A percentile compares a stretch with the other conserved stretches of the same genome.
phyloP scores from a whole-genome alignment of 2,888 invertebrate genomes.

The Ligdia adustata region DNA sequence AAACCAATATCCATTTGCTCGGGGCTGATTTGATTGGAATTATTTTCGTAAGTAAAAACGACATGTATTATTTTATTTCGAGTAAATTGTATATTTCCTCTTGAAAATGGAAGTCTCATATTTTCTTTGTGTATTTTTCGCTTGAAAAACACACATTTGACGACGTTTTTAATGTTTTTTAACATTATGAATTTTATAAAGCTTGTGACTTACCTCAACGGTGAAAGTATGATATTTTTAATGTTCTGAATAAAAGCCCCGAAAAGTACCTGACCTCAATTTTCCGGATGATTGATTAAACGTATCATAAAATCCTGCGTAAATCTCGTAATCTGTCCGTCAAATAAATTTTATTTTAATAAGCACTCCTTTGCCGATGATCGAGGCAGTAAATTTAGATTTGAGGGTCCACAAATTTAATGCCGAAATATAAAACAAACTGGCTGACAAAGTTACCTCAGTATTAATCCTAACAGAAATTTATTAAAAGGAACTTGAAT shows the following conservation, averaged over 20 bases:
- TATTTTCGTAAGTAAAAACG: constrained; percentile 58
- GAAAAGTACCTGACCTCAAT: constrained; percentile 35
- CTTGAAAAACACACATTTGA: too few relatives aligned
- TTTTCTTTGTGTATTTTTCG: too few relatives aligned
- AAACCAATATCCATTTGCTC: constrained; percentile 75
- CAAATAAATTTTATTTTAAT: constrained; percentile 62
- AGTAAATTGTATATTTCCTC: constrained; percentile 5
- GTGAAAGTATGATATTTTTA: too few relatives aligned
- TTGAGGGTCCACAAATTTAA: constrained; percentile 53
- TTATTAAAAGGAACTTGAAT: constrained; percentile 71
- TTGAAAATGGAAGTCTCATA: too few relatives aligned
- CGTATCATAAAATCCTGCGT: constrained; percentile 45
- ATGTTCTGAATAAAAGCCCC: too few relatives aligned
- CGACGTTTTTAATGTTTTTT: not conserved
- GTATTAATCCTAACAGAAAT: constrained; percentile 58
- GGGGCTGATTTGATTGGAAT: constrained; percentile 68
- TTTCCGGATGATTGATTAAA: constrained; percentile 28
- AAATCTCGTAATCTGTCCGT: constrained; percentile 43
- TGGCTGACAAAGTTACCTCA: constrained; percentile 54
- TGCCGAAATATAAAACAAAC: constrained; percentile 64
- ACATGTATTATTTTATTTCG: constrained; percentile 18
- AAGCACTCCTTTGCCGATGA: constrained; percentile 55
- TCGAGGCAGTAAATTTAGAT: constrained; percentile 56
- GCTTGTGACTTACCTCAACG: too few relatives aligned
- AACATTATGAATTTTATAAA: too few relatives aligned